Conservation (phyloP, 1,140 invertebrate species). For the Bombus balteatus region DNA sequence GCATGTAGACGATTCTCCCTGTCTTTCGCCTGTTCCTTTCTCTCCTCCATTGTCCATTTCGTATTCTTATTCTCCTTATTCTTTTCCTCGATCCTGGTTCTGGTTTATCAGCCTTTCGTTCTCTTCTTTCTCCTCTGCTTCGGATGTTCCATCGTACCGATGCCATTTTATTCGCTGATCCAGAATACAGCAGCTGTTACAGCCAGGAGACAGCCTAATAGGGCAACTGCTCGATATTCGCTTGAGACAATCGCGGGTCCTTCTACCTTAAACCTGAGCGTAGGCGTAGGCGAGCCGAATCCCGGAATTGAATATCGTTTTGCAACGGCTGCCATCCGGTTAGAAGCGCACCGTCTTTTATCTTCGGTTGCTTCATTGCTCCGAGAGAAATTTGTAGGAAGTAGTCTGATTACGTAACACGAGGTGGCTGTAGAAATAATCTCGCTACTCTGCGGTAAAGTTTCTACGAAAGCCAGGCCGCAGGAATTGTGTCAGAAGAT, state of each 20-base stretch:
- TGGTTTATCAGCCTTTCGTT: not conserved
- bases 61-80: not conserved
- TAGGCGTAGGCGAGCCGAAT: not conserved
- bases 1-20: conserved; percentile 47
- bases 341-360: not conserved
- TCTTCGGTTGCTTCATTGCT: not conserved
- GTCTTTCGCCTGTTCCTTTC: not conserved
- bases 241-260: conserved; percentile 31
- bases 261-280: conserved; percentile 39
- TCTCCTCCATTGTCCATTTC: not conserved
- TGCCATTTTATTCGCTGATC: conserved; percentile 64
- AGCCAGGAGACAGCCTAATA: conserved; percentile 24
- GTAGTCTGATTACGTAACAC: not conserved
- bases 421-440: not conserved
- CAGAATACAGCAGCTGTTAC: conserved; percentile 66
- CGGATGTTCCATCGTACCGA: conserved; percentile 17
- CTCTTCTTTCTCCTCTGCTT: not conserved
- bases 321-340: not conserved
- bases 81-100: not conserved
- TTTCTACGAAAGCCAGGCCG: not conserved
- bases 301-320: conserved; percentile 37
- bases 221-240: conserved; percentile 63
- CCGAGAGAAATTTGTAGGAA: not conserved
- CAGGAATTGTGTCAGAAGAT: not conserved
- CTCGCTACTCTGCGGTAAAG: not conserved